phyloP scores from a whole-genome alignment of 2,888 invertebrate species.

The Meloe dianella region DNA sequence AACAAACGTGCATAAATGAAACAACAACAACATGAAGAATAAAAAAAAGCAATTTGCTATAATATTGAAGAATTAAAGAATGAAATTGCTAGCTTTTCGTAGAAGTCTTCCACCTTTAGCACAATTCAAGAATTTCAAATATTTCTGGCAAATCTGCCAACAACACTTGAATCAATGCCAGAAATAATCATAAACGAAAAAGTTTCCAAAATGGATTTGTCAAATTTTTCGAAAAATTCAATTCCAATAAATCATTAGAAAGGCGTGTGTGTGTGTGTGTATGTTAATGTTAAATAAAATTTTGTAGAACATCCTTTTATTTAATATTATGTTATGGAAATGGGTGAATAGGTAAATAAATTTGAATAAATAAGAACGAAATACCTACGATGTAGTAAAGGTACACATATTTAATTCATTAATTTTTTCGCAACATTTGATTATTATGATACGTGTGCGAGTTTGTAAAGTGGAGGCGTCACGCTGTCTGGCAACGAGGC shows the following conservation, averaged over 20 bases:
- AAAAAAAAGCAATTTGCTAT: no score
- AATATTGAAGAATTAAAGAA: not conserved
- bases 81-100: not conserved
- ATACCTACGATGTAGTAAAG: no score
- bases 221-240: not conserved
- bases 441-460: conserved; percentile 11
- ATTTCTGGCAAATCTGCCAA: conserved; percentile 3
- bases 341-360: not conserved
- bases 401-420: not conserved
- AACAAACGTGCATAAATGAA: not conserved
- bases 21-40: not conserved
- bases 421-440: conserved; percentile 24
- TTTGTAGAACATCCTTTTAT: not conserved
- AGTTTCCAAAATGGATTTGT: not conserved
- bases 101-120: not conserved
- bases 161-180: not conserved
- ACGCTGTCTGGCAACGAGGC: conserved; percentile 49
- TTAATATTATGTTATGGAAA: not conserved
- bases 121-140: not conserved
- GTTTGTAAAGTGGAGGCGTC: conserved; percentile 43
- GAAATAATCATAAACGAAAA: not conserved
- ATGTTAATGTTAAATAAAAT: no score
- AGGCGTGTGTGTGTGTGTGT: not conserved
- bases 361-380: not conserved
- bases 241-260: conserved; percentile 2